A percentile compares a stretch with the other conserved stretches of the same genome.
Evolutionary conservation across 2,797 vertebrate species (phyloP).

Genomic region (Agapornis canus): DNA sequence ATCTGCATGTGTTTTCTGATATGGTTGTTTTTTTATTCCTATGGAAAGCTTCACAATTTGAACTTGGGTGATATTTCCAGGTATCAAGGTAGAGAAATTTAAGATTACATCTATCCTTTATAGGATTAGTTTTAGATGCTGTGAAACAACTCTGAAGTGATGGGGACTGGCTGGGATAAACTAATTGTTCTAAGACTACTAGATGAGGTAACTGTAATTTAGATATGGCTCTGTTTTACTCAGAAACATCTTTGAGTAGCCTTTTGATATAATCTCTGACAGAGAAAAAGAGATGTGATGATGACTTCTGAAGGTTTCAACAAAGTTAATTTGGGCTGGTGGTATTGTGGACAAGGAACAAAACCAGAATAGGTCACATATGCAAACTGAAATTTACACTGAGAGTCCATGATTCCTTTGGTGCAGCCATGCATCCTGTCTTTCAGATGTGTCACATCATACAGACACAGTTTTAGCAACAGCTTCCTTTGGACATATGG

Average conservation of each 20-base stretch:
- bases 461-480: not conserved
- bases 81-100: not conserved
- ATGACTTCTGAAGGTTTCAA: not conserved
- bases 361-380: not conserved
- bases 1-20: not conserved
- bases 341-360: not conserved
- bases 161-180: not conserved
- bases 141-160: fast-evolving
- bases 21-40: fast-evolving
- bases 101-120: not conserved
- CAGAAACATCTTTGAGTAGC: not conserved
- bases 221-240: not conserved
- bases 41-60: not conserved
- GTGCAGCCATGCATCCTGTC: not conserved
- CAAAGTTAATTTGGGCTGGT: fast-evolving
- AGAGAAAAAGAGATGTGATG: fast-evolving
- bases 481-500: not conserved
- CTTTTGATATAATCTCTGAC: not conserved
- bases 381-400: not conserved
- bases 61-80: not conserved
- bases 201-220: not conserved
- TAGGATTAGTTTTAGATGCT: not conserved
- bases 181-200: not conserved
- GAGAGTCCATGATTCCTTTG: not conserved
- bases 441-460: not conserved